phyloP scores from a whole-genome alignment of 2,888 invertebrate genomes.

The Andrena chrysosceles region DNA sequence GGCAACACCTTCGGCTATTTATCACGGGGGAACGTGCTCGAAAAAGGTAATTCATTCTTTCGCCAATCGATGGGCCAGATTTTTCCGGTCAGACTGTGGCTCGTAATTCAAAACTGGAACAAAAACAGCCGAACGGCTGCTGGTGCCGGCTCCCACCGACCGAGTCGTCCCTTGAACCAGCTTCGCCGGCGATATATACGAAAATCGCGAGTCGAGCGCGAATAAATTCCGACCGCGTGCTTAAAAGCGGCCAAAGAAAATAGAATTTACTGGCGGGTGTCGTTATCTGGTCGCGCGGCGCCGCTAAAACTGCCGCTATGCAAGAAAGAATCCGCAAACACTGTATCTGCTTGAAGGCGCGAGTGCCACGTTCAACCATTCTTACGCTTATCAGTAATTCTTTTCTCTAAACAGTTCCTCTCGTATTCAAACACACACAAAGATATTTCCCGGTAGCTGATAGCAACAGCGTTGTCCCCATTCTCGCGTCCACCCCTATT shows the following conservation, averaged over 20 bases:
- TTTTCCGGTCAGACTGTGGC: neutral
- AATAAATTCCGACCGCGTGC: slow-evolving; percentile 49
- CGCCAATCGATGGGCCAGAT: slow-evolving; percentile 24
- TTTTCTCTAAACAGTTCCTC: slow-evolving; percentile 26
- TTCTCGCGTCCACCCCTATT: neutral
- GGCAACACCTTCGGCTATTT: slow-evolving; percentile 32
- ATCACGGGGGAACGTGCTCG: slow-evolving; percentile 24
- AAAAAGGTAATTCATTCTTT: slow-evolving; percentile 40
- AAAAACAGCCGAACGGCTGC: neutral
- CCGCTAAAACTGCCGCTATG: slow-evolving; percentile 28
- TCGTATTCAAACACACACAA: slow-evolving; percentile 22
- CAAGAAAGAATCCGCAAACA: slow-evolving; percentile 42
- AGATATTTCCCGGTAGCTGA: slow-evolving; percentile 34
- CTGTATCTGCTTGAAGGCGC: slow-evolving; percentile 4
- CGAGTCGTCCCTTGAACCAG: neutral
- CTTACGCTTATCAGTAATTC: slow-evolving; percentile 55
- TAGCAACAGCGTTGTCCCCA: slow-evolving; percentile 24
- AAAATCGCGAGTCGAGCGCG: neutral
- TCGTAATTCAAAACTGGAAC: slow-evolving; percentile 35
- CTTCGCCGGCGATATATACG: neutral
- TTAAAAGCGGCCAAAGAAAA: slow-evolving; percentile 40
- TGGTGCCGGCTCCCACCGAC: neutral
- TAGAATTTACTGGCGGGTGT: slow-evolving; percentile 29
- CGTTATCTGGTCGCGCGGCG: slow-evolving; percentile 42
- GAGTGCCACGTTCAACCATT: slow-evolving; percentile 34